Evolutionary conservation across 2,113 vertebrate species (phyloP).

Genomic region (Nyctibius bracteatus): DNA sequence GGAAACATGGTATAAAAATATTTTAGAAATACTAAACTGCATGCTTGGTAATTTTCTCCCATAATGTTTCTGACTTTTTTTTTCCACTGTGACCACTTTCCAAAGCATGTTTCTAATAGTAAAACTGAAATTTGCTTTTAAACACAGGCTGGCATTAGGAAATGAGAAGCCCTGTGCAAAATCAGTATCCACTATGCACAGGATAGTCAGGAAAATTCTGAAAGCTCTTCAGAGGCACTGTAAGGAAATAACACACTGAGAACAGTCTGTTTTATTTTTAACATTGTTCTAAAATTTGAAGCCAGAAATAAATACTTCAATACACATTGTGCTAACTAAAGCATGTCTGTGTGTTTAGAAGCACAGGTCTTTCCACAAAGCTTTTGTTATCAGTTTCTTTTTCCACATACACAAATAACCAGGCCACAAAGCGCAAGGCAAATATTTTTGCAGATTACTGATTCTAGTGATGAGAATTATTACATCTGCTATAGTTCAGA

Average conservation of each 20-base stretch:
- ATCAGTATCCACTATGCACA: background rate
- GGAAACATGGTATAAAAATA: background rate
- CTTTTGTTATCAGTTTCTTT: background rate
- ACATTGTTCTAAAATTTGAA: conserved; percentile 23
- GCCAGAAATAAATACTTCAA: conserved; percentile 11
- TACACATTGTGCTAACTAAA: background rate
- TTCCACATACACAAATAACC: background rate
- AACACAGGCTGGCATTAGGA: background rate
- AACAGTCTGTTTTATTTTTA: conserved; percentile 37
- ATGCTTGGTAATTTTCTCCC: background rate
- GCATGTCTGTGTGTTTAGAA: background rate
- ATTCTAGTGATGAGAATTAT: background rate
- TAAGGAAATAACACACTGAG: conserved; percentile 33
- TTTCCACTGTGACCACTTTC: background rate
- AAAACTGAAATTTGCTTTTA: conserved; percentile 13
- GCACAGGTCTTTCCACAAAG: background rate
- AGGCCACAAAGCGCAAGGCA: background rate
- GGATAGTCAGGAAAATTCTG: background rate
- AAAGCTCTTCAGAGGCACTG: background rate
- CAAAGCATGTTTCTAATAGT: background rate
- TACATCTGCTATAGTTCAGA: background rate
- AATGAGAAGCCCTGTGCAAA: background rate
- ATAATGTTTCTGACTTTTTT: background rate
- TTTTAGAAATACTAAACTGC: background rate
- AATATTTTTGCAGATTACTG: background rate